Conservation (phyloP, 64 coral and sea anemone genomes). For the Hydrozoanthus tunicans region DNA sequence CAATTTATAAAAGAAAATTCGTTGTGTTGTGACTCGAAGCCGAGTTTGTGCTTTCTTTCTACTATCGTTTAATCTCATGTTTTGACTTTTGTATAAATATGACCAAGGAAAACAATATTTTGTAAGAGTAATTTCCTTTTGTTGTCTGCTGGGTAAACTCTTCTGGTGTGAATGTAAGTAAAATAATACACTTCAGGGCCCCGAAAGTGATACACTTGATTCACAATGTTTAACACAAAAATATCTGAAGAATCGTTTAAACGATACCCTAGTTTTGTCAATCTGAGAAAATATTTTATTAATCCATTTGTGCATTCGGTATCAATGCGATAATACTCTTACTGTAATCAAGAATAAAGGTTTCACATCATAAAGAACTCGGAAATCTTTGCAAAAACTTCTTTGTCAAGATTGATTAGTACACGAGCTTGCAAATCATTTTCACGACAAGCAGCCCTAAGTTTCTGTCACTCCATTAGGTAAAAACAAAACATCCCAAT, state of each 20-base stretch:
- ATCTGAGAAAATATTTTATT: not conserved
- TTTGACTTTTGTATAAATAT: constrained; percentile 38
- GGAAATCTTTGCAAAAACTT: constrained; percentile 19
- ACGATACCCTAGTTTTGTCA: constrained; percentile 7
- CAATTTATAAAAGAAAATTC: not conserved
- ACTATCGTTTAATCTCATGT: constrained; percentile 19
- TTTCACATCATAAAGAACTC: not conserved
- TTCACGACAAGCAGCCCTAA: constrained; percentile 7
- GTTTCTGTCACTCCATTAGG: constrained; percentile 3
- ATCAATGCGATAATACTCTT: constrained; percentile 38
- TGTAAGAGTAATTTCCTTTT: constrained; percentile 8
- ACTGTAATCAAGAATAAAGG: not conserved
- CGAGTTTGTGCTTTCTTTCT: not conserved
- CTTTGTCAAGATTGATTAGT: constrained; percentile 5
- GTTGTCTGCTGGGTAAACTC: not conserved
- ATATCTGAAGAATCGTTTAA: constrained; percentile 27
- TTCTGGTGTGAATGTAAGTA: constrained; percentile 6
- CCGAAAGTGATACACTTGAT: constrained; percentile 51
- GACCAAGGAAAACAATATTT: constrained; percentile 11
- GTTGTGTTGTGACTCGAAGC: not conserved
- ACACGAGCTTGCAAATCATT: constrained; percentile 25
- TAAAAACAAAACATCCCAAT: constrained; percentile 23
- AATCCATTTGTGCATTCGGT: not conserved
- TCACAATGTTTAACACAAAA: constrained; percentile 34
- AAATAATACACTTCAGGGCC: constrained; percentile 3